Evolutionary conservation across 2,797 vertebrate genomes (phyloP).

Genomic region (Varecia variegata): DNA sequence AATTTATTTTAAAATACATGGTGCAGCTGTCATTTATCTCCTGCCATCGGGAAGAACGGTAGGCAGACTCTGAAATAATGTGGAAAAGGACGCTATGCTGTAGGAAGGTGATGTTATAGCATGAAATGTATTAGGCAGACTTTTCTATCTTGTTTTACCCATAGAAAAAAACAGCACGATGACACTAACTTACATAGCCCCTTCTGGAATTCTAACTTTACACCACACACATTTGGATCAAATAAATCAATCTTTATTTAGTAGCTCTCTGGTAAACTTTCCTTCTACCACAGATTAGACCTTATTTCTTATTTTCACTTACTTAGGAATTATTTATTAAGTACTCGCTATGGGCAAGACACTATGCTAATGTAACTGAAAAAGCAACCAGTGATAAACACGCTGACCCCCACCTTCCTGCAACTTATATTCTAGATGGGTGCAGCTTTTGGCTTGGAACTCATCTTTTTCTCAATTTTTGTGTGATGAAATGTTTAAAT

Average conservation of each 20-base stretch:
- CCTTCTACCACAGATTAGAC: not conserved
- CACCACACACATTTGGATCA: not conserved
- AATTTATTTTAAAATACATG: not conserved
- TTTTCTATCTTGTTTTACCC: not conserved
- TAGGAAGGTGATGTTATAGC: not conserved
- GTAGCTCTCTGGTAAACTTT: not conserved
- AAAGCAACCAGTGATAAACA: not conserved
- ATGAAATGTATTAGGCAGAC: not conserved
- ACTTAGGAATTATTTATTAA: not conserved
- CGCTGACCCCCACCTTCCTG: not conserved
- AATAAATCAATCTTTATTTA: not conserved
- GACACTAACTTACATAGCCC: not conserved
- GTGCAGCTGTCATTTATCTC: not conserved
- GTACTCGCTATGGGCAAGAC: not conserved
- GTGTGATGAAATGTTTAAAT: conserved; percentile 12
- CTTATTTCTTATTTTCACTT: not conserved
- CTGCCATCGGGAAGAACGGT: not conserved
- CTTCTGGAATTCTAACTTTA: not conserved
- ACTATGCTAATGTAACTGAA: not conserved
- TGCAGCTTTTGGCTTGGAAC: not conserved
- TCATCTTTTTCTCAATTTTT: not conserved
- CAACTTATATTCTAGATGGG: not conserved
- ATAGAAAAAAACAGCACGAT: not conserved
- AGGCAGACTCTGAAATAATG: not conserved
- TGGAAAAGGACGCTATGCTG: not conserved